Percentiles rank a stretch among this genome's conserved stretches.
phyloP scores from a whole-genome alignment of 2,113 vertebrate species.

The Alosa alosa region DNA sequence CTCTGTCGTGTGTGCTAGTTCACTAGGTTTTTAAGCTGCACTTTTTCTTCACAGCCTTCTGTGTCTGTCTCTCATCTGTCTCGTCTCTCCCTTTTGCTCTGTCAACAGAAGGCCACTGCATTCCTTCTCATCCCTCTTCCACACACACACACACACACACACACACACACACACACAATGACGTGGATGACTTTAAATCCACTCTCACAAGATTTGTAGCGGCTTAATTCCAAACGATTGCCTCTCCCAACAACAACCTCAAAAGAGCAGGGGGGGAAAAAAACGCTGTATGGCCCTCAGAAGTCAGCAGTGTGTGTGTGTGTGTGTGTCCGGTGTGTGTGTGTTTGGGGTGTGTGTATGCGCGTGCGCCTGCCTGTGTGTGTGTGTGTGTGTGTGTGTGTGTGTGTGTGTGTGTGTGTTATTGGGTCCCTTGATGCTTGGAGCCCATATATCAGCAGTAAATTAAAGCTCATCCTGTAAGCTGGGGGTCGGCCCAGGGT shows the following conservation, averaged over 20 bases:
- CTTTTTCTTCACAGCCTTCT: background rate
- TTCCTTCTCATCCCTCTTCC: background rate
- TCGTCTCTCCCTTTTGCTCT: background rate
- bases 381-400: too few relatives aligned
- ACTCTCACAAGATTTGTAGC: constrained; percentile 46
- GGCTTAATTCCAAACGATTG: constrained; percentile 54
- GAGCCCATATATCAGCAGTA: constrained; percentile 61
- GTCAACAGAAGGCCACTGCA: background rate
- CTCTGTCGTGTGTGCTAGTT: background rate
- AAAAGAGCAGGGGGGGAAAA: background rate
- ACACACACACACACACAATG: constrained; percentile 37
- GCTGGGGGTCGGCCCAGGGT: constrained; percentile 27
- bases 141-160: background rate
- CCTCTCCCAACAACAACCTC: constrained; percentile 35
- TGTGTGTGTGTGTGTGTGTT: constrained; percentile 29
- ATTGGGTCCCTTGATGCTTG: constrained; percentile 28
- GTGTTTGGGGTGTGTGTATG: too few relatives aligned
- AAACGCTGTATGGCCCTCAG: constrained; percentile 31
- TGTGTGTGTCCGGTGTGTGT: too few relatives aligned
- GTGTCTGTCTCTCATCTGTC: background rate
- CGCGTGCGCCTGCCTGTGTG: too few relatives aligned
- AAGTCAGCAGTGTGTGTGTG: constrained; percentile 29
- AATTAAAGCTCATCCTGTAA: constrained; percentile 58
- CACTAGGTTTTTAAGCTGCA: background rate
- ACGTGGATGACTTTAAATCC: background rate